A percentile compares a stretch with the other conserved stretches of the same genome.
Conservation (phyloP, 1,140 invertebrate genomes). For the Phthorimaea operculella region DNA sequence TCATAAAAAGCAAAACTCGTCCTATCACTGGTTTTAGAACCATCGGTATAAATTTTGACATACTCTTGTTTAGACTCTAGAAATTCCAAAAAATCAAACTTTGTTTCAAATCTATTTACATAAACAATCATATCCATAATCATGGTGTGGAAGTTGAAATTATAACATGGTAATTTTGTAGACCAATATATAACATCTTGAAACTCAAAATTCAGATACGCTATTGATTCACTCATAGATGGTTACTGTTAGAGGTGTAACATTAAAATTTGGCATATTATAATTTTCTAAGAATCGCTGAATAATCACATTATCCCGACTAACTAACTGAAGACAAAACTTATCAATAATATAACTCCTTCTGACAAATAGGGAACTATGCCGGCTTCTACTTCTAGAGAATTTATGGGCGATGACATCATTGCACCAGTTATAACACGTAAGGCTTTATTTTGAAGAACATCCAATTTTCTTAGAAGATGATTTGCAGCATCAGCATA, state of each 20-base stretch:
- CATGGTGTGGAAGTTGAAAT: neutral
- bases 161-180: neutral
- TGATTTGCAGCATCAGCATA: neutral
- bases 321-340: conserved; percentile 7
- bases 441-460: conserved; percentile 4
- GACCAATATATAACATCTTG: neutral
- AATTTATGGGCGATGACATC: conserved; percentile 10
- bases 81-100: conserved; percentile 9
- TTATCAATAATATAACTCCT: conserved; percentile 7
- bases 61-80: conserved; percentile 2
- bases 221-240: conserved; percentile 1
- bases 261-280: neutral
- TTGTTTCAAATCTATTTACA: conserved; percentile 3
- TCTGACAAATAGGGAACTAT: conserved; percentile 1
- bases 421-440: conserved; percentile 8
- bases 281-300: neutral
- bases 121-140: neutral
- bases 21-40: conserved; percentile 1
- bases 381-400: conserved; percentile 8
- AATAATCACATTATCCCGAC: conserved; percentile 3
- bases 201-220: conserved; percentile 1
- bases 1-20: conserved; percentile 6
- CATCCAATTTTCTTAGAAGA: neutral
- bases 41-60: conserved; percentile 10
- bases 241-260: neutral